Percentiles rank a stretch among this genome's conserved stretches.
Conservation (phyloP, 1,140 invertebrate species). For the Ladona fulva region DNA sequence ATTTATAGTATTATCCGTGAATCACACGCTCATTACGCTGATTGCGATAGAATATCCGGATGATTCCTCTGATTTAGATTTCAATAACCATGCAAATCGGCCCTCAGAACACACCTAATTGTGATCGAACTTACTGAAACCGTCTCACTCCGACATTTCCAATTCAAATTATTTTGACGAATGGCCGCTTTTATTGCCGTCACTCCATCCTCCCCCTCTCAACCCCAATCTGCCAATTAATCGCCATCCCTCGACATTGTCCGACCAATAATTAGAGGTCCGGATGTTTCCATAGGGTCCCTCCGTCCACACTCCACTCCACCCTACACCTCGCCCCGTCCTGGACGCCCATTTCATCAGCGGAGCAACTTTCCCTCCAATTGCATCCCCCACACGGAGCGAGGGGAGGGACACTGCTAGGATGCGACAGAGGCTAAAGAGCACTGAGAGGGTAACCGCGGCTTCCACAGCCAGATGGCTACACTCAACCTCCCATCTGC, state of each 20-base stretch:
- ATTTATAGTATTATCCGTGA: no score
- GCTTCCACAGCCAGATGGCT: background rate
- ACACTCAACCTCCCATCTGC: background rate
- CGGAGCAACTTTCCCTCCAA: no score
- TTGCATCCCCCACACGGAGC: no score
- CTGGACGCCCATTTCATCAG: no score
- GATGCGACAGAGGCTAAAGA: background rate
- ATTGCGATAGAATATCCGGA: no score
- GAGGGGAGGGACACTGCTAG: background rate
- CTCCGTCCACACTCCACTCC: no score
- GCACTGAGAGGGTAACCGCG: background rate
- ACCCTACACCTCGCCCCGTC: no score
- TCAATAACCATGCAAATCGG: no score
- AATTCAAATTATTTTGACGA: background rate
- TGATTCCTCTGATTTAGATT: no score
- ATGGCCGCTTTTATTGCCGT: background rate
- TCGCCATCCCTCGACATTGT: background rate
- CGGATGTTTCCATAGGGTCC: background rate
- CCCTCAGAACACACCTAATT: no score
- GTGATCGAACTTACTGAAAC: no score
- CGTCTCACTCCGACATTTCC: background rate
- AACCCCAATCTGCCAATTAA: background rate
- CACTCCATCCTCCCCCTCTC: background rate
- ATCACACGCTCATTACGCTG: no score
- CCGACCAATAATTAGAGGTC: conserved; percentile 4